Percentiles rank a stretch among this genome's conserved stretches.
phyloP scores from a whole-genome alignment of 2,113 vertebrate genomes.

The Salvator merianae region DNA sequence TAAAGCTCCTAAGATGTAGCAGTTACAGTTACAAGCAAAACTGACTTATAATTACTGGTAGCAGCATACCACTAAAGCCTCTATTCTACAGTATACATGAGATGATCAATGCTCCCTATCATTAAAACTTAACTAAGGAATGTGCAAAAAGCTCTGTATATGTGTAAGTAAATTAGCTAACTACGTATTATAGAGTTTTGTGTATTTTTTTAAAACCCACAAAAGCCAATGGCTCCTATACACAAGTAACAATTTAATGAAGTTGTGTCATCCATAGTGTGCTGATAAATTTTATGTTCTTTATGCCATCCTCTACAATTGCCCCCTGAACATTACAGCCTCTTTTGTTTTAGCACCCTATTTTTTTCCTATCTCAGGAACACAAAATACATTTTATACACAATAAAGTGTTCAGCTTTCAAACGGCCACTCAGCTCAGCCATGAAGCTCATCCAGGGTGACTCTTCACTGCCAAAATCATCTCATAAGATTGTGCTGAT shows the following conservation, averaged over 20 bases:
- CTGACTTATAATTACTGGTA: neutral
- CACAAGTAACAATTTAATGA: neutral
- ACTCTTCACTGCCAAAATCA: no score
- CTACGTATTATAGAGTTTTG: neutral
- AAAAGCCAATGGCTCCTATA: neutral
- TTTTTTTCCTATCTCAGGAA: neutral
- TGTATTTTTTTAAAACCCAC: neutral
- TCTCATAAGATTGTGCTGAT: no score
- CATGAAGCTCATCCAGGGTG: no score
- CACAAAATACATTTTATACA: neutral
- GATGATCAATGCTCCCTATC: neutral
- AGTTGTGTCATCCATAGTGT: neutral
- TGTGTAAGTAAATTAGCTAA: neutral
- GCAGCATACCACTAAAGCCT: neutral
- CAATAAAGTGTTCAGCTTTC: no score
- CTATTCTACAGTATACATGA: neutral
- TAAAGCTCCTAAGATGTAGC: neutral
- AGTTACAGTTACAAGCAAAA: neutral
- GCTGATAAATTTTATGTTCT: neutral
- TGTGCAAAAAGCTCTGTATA: neutral
- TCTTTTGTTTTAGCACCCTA: neutral
- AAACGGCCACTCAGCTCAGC: no score
- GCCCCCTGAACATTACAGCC: neutral
- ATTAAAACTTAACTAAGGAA: slow-evolving; percentile 9
- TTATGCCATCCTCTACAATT: neutral